Percentiles rank a stretch among this genome's conserved stretches.
Conservation (phyloP, 2,797 vertebrate genomes). For the Triplophysa bombifrons region DNA sequence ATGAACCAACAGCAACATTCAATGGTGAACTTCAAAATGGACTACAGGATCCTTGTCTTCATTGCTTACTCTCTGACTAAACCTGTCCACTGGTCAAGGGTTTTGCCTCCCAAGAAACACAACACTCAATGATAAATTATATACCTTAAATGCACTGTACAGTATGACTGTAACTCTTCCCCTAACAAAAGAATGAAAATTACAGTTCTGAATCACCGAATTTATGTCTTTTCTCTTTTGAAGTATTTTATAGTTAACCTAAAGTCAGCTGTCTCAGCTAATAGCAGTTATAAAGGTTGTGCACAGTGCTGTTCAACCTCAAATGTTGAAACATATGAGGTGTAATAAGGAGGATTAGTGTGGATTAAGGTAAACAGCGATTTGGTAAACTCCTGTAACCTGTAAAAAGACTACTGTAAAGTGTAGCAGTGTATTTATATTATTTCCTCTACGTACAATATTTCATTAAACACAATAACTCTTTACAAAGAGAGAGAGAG, state of each 20-base stretch:
- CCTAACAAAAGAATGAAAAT: background rate
- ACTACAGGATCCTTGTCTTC: background rate
- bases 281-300: background rate
- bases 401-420: background rate
- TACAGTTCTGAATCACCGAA: background rate
- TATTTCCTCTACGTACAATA: conserved; percentile 23
- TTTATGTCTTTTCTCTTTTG: background rate
- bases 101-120: background rate
- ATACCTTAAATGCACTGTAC: background rate
- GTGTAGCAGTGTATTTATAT: conserved; percentile 18
- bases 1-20: background rate
- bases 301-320: background rate
- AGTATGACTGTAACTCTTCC: background rate
- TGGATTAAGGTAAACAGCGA: background rate
- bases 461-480: conserved; percentile 2
- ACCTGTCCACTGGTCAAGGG: background rate
- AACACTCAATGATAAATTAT: background rate
- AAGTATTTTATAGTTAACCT: background rate
- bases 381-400: background rate
- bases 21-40: background rate
- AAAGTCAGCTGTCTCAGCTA: background rate
- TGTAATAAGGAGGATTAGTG: background rate
- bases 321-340: background rate
- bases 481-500: background rate
- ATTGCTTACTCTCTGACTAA: background rate